Evolutionary conservation across 2,888 invertebrate genomes (phyloP).

Genomic region (Torymus tubicola): DNA sequence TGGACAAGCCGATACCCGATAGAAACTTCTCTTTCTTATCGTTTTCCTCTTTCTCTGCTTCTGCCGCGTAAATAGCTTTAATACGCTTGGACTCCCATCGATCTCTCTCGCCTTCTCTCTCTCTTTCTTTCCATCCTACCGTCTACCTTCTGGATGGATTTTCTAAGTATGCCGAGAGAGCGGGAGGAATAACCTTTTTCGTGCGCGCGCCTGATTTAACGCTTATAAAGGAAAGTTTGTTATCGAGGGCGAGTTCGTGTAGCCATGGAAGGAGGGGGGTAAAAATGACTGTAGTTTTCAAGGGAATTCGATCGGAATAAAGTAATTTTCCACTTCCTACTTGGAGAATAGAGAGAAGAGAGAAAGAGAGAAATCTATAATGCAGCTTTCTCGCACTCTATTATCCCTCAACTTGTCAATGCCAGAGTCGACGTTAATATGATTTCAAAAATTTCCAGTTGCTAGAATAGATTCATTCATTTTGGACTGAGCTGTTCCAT

Average conservation of each 20-base stretch:
- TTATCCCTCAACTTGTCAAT: too few relatives aligned
- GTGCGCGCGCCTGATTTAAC: constrained; percentile 37
- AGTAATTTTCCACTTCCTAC: background rate
- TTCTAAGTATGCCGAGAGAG: constrained; percentile 4
- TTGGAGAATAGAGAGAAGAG: too few relatives aligned
- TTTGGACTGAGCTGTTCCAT: too few relatives aligned
- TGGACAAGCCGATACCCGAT: constrained; percentile 61
- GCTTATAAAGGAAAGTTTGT: constrained; percentile 27
- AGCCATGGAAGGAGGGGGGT: too few relatives aligned
- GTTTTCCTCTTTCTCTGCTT: background rate
- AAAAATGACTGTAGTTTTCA: constrained; percentile 4
- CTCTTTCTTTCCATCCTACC: too few relatives aligned
- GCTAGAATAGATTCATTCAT: too few relatives aligned
- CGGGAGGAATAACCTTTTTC: background rate
- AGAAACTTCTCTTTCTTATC: constrained; percentile 38
- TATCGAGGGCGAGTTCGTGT: background rate
- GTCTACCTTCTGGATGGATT: constrained; percentile 20
- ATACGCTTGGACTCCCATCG: constrained; percentile 50
- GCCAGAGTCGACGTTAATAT: too few relatives aligned
- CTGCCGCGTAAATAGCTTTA: constrained; percentile 54
- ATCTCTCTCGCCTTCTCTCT: background rate
- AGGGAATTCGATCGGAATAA: constrained; percentile 6
- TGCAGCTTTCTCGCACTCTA: too few relatives aligned
- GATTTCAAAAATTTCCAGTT: too few relatives aligned
- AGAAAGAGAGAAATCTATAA: too few relatives aligned